phyloP scores from a whole-genome alignment of 2,113 vertebrate species.

The Pyxicephalus adspersus region DNA sequence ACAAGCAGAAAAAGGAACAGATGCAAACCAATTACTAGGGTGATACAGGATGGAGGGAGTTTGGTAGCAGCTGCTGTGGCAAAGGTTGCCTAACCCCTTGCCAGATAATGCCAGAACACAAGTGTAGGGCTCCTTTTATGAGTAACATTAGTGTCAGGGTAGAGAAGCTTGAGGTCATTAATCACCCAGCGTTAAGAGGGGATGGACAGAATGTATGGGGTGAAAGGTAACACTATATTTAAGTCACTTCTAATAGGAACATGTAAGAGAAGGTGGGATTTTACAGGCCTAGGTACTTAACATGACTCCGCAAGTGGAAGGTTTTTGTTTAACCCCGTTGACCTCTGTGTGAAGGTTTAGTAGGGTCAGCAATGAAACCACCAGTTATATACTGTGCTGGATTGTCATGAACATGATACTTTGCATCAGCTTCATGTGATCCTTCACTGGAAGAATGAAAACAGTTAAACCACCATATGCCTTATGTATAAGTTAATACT shows the following conservation, averaged over 20 bases:
- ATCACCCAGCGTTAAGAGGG: neutral
- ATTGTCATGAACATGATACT: slow-evolving; percentile 9
- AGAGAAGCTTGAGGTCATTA: neutral
- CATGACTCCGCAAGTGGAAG: neutral
- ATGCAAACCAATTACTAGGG: neutral
- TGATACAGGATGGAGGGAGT: neutral
- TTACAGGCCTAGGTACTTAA: slow-evolving; percentile 42
- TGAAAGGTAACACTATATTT: slow-evolving; percentile 42
- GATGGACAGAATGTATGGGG: slow-evolving; percentile 3
- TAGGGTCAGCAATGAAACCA: neutral
- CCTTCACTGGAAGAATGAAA: neutral
- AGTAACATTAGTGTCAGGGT: neutral
- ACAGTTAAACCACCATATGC: neutral
- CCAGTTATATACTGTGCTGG: neutral
- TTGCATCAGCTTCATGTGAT: neutral
- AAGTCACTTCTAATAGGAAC: slow-evolving; percentile 39
- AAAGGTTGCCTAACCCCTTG: neutral
- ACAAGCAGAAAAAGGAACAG: neutral
- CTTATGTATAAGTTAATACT: too few relatives aligned
- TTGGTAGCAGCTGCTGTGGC: slow-evolving; percentile 6
- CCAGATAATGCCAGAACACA: slow-evolving; percentile 7
- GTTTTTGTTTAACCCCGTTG: slow-evolving; percentile 33
- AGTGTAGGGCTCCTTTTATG: neutral
- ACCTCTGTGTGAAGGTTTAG: slow-evolving; percentile 46
- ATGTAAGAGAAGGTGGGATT: slow-evolving; percentile 10